Evolutionary conservation across 2,888 invertebrate species (phyloP).

Genomic region (Mystacides longicornis): DNA sequence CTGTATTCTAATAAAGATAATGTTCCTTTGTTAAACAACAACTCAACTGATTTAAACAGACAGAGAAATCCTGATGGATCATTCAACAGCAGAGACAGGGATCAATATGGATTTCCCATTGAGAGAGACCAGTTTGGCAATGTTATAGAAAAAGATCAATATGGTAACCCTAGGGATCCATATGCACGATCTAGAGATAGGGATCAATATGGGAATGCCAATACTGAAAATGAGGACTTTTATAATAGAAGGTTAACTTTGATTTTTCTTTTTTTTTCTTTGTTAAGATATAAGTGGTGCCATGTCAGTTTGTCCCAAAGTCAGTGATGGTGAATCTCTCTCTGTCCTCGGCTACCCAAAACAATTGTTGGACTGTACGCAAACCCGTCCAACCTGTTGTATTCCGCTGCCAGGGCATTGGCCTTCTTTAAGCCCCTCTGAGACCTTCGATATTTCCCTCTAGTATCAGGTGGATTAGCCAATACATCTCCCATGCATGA

Average conservation of each 20-base stretch:
- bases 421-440: no score
- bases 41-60: slow-evolving; percentile 13
- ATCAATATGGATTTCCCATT: slow-evolving; percentile 33
- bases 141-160: slow-evolving; percentile 25
- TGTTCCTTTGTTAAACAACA: slow-evolving; percentile 34
- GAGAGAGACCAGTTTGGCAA: slow-evolving; percentile 30
- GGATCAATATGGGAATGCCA: slow-evolving; percentile 6
- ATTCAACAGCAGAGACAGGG: slow-evolving; percentile 24
- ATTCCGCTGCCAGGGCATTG: no score
- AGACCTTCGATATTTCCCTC: no score
- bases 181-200: slow-evolving; percentile 21
- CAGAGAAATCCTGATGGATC: slow-evolving; percentile 20
- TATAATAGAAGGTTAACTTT: slow-evolving; percentile 7
- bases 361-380: no score
- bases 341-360: no score
- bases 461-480: no score
- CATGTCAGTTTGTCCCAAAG: no score
- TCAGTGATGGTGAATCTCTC: no score
- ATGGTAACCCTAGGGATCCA: slow-evolving; percentile 31
- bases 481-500: no score
- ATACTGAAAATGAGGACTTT: slow-evolving; percentile 13
- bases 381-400: no score
- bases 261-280: not conserved
- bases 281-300: no score
- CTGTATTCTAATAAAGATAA: slow-evolving; percentile 46